Evolutionary conservation across 2,888 invertebrate genomes (phyloP).

Genomic region (Cylloceria caligata): DNA sequence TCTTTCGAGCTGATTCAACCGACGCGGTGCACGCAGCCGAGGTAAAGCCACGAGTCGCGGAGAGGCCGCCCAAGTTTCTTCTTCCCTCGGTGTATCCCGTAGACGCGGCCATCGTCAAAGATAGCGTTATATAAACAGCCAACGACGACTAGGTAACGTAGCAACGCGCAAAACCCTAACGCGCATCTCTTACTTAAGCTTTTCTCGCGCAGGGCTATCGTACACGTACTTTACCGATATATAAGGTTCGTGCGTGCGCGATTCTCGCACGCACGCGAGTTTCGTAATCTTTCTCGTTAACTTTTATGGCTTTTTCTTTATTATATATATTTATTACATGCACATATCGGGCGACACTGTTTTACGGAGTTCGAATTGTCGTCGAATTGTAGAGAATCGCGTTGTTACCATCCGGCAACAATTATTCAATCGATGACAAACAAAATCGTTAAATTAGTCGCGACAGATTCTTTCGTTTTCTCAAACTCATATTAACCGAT

Average conservation of each 20-base stretch:
- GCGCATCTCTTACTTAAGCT: too few relatives aligned
- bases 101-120: not conserved
- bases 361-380: too few relatives aligned
- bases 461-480: too few relatives aligned
- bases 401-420: too few relatives aligned
- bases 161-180: slow-evolving; percentile 6
- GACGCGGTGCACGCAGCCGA: slow-evolving; percentile 60
- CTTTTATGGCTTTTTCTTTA: too few relatives aligned
- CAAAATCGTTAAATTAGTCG: too few relatives aligned
- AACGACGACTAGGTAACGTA: slow-evolving; percentile 16
- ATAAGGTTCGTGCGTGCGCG: slow-evolving; percentile 29
- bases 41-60: slow-evolving; percentile 43
- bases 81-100: not conserved
- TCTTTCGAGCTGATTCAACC: slow-evolving; percentile 56
- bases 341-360: not conserved
- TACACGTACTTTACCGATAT: too few relatives aligned
- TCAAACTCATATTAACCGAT: too few relatives aligned
- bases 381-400: slow-evolving; percentile 28
- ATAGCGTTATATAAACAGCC: not conserved
- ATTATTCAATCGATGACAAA: too few relatives aligned
- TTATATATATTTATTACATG: not conserved
- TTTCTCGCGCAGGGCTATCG: too few relatives aligned
- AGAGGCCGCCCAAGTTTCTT: slow-evolving; percentile 48
- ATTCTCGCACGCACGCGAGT: slow-evolving; percentile 47
- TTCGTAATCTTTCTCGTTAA: too few relatives aligned